Percentiles rank a stretch among this genome's conserved stretches.
Conservation (phyloP, 2,797 vertebrate species). For the Tenualosa ilisha region DNA sequence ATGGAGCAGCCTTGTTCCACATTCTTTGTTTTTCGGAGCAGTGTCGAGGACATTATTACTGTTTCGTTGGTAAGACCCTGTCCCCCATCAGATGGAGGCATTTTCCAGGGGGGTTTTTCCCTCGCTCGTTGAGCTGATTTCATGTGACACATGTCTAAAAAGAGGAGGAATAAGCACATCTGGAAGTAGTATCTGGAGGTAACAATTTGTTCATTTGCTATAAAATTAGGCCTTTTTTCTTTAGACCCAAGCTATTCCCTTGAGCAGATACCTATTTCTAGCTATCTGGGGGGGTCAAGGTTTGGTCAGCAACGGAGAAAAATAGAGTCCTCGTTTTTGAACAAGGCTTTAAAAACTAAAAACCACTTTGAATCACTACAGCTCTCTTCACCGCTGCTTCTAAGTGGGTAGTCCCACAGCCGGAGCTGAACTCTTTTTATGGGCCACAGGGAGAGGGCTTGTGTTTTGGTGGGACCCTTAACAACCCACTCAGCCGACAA, state of each 20-base stretch:
- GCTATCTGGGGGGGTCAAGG: constrained; percentile 73
- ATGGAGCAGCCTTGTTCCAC: not conserved
- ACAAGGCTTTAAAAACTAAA: constrained; percentile 51
- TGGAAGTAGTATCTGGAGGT: constrained; percentile 60
- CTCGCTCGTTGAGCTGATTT: constrained; percentile 46
- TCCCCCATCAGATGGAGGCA: not conserved
- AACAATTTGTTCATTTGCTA: constrained; percentile 48
- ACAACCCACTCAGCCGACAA: not conserved
- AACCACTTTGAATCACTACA: constrained; percentile 25
- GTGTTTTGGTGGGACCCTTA: constrained; percentile 5
- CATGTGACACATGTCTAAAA: constrained; percentile 42
- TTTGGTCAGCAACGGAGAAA: constrained; percentile 76
- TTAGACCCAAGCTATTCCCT: constrained; percentile 55
- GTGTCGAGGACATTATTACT: constrained; percentile 50
- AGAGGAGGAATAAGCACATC: constrained; percentile 53
- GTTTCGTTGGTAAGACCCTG: constrained; percentile 42
- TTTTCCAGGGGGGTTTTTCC: constrained; percentile 48
- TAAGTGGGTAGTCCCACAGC: constrained; percentile 37
- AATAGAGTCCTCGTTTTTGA: constrained; percentile 75
- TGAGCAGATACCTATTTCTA: constrained; percentile 75
- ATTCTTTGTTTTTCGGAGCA: constrained; percentile 27
- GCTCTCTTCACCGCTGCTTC: constrained; percentile 29
- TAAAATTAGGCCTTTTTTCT: constrained; percentile 48
- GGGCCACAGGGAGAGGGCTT: not conserved
- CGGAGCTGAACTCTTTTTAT: not conserved